Base-by-base conservation (phyloP, 2,888 invertebrate genomes). In the Aradus depressus region DNA sequence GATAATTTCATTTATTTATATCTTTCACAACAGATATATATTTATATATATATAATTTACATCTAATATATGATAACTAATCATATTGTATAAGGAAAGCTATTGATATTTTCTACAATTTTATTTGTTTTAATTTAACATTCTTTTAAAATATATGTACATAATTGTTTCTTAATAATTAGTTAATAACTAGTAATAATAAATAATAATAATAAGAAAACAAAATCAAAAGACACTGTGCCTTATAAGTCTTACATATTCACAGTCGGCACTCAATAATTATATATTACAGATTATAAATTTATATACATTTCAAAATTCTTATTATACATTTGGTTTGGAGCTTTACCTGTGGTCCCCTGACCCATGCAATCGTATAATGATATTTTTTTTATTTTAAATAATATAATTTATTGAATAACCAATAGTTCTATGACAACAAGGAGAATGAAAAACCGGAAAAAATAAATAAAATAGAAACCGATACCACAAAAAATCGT, bases 291-390 rank as follows among this genome's bases (percentile, higher is more conserved):
- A 49, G 10, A 31, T 31, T 37, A 12, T 8, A 12, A 37, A 37
- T 37, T 37, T 10, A 44, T 21, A 44, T 37, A 44, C 37, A 43
- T 26, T 37, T 31, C n/a, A 31, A 31, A 37, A 37, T 12, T 16
- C 8, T 16, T 8, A 37, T 12, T 37, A 37, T 14, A 37, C 38
- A 14, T 10, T 12, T 34, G 44, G 21, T 44, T 50, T 52, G 52
- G 55, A 55, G 55, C 50, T 55, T 55, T 48, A 31, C 47, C 42
- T 52, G 50, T 55, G 52, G 55, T 55, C 52, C 55, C 55, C 55
- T 42, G 47, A 50, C 45, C 52, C 52, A 52, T 55, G 55, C 55
- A 45, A 47, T 50, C 42, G 28, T 26, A 28, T 16, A 8, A n/a
- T 8, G 4, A 23, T 21, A 22, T 42, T 23, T 22, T 42, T 25